These are phyloP conservation scores for Diadromus collaris DNA, from an alignment of 2,888 invertebrate genomes.

Conservation along the genomic window DNA sequence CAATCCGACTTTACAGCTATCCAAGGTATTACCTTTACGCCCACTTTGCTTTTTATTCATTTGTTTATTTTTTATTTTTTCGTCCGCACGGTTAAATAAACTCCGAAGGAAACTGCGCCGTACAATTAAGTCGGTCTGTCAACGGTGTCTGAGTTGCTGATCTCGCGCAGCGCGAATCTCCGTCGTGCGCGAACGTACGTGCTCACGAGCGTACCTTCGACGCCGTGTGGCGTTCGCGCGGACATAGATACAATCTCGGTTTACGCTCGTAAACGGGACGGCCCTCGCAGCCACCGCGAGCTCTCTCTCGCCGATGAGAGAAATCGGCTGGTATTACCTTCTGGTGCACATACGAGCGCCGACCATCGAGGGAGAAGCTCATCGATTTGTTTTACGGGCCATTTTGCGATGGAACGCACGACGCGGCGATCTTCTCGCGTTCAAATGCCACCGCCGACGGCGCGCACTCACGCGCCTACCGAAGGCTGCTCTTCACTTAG, in stretches of 20 bases:
- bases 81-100: constrained; percentile 35
- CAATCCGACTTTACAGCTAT: constrained; percentile 42
- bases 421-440: constrained; percentile 60
- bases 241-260: constrained; percentile 67
- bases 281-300: constrained; percentile 16
- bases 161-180: not conserved
- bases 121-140: constrained; percentile 69
- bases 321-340: constrained; percentile 17
- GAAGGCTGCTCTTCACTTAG: constrained; percentile 22
- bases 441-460: constrained; percentile 17
- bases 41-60: constrained; percentile 40
- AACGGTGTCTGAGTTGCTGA: constrained; percentile 45
- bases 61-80: not conserved
- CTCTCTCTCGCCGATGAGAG: not conserved
- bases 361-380: constrained; percentile 64
- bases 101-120: constrained; percentile 39
- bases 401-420: constrained; percentile 61
- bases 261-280: constrained; percentile 49
- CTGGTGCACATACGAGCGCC: constrained; percentile 27
- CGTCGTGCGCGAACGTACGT: not conserved
- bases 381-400: constrained; percentile 72
- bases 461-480: not conserved
- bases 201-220: constrained; percentile 9
- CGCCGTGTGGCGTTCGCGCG: constrained; percentile 35
- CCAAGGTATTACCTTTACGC: constrained; percentile 58